Evolutionary conservation across 2,888 invertebrate genomes (phyloP).

Genomic region (Noctua janthe): DNA sequence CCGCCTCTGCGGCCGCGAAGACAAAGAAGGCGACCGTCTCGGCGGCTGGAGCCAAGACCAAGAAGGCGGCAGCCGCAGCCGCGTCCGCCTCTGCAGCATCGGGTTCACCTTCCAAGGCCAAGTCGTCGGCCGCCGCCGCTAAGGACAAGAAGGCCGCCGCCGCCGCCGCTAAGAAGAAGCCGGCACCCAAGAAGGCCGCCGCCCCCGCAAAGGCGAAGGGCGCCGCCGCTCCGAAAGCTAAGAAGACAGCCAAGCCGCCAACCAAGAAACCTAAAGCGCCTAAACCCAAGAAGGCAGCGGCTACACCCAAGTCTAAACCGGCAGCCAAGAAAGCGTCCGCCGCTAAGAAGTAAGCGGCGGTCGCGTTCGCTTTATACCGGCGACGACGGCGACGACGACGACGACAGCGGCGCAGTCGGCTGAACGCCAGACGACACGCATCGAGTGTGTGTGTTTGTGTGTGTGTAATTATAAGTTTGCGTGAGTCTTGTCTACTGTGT

Average conservation of each 20-base stretch:
- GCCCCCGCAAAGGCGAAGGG: slow-evolving; percentile 63
- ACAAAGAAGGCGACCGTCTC: slow-evolving; percentile 56
- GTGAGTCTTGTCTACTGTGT: no score
- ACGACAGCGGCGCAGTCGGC: neutral
- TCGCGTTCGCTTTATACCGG: slow-evolving; percentile 22
- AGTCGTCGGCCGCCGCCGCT: slow-evolving; percentile 53
- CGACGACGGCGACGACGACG: slow-evolving; percentile 4
- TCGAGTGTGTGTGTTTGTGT: no score
- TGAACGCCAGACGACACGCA: slow-evolving; percentile 78
- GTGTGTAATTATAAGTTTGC: no score
- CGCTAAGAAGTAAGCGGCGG: slow-evolving; percentile 58
- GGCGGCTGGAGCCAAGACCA: slow-evolving; percentile 57
- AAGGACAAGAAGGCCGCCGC: slow-evolving; percentile 71
- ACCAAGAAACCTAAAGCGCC: slow-evolving; percentile 81
- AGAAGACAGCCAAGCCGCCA: slow-evolving; percentile 71
- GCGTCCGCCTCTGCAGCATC: slow-evolving; percentile 48
- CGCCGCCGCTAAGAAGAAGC: slow-evolving; percentile 71
- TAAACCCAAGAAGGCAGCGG: slow-evolving; percentile 76
- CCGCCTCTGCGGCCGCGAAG: slow-evolving; percentile 26
- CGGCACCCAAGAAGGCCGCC: slow-evolving; percentile 68
- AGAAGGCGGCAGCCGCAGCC: slow-evolving; percentile 49
- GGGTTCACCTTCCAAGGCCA: slow-evolving; percentile 52
- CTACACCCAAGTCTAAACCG: slow-evolving; percentile 65
- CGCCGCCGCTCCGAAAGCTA: slow-evolving; percentile 74
- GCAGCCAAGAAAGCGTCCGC: slow-evolving; percentile 66